These are phyloP conservation scores for Drosophila bunnanda DNA, from an alignment of 2,888 invertebrate species.

Conservation along the genomic window DNA sequence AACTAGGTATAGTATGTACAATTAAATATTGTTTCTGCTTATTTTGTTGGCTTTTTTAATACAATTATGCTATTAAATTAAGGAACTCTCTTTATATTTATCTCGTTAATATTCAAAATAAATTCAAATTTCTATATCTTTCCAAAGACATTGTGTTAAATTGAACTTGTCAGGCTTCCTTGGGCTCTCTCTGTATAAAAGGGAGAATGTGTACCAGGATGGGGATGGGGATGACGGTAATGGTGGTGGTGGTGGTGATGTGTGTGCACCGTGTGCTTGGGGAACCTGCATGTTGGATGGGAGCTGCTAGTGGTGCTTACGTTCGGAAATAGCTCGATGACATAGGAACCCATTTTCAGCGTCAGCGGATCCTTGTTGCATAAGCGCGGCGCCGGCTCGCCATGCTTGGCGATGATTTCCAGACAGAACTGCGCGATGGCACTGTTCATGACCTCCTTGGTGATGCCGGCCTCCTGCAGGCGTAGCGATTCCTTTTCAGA, in stretches of 20 bases:
- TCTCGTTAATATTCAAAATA: neutral
- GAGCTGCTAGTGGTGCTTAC: constrained; percentile 74
- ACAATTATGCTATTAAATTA: no score
- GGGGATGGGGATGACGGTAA: neutral
- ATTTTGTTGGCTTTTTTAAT: neutral
- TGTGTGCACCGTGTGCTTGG: neutral
- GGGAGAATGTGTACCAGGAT: neutral
- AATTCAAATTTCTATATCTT: neutral
- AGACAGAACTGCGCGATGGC: constrained; percentile 98
- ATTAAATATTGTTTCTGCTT: neutral
- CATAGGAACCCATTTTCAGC: constrained; percentile 97
- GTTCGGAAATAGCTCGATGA: constrained; percentile 97
- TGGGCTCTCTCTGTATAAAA: neutral
- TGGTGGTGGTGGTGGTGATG: neutral
- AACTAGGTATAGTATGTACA: neutral
- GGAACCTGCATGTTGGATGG: neutral
- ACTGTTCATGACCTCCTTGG: constrained; percentile 95
- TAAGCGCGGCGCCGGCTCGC: constrained; percentile 95
- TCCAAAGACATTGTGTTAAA: neutral
- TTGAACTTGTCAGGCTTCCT: neutral
- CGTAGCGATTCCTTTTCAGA: constrained; percentile 96
- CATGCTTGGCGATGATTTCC: constrained; percentile 98
- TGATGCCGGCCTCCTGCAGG: constrained; percentile 96
- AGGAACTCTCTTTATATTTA: neutral
- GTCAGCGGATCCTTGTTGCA: constrained; percentile 99